Base-by-base conservation (phyloP, 2,113 vertebrate genomes). In the Semnornis frantzii region DNA sequence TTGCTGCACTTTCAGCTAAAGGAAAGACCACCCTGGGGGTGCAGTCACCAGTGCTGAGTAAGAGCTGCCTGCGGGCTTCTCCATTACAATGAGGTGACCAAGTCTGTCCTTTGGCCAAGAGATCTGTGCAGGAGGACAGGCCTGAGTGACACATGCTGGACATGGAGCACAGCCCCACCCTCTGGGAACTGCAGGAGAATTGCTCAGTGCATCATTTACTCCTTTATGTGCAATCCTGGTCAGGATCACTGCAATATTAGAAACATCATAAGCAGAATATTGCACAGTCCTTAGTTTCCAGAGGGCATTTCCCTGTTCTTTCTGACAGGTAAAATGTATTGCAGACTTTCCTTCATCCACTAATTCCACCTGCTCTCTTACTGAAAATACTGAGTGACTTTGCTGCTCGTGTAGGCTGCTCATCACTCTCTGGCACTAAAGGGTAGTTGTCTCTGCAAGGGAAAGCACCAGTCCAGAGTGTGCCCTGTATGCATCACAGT, bases 331-430 rank as follows among this genome's bases (percentile, higher is more conserved):
- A 24, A 77, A 60, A 85, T 88, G 63, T 81, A 68, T 88, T 85
- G 37, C 57, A 31, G 57, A 1, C 8, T 83, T 27, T 85, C 30
- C 46, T 72, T 85, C 65, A 57, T 81, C 77, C n/a, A 39, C 66
- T 84, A 81, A 93, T 93, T 84, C 83, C 86, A 69, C 81, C 86
- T 82, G 88, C 83, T 90, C 42, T 83, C 66, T 69, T 88, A 37
- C 86, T 86, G 81, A 89, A 93, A 94, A 92, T 94, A 70, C 71
- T 79, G 66, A 78, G 69, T 94, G 89, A 88, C 89, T 95, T 30
- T 75, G 52, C 73, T 86, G 88, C 31, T 58, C 92, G 54, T 94
- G 86, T 90, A 78, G 92, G 81, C 86, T 90, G 77, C 84, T 81
- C 62, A 57, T 85, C 80, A 30, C 58, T 92, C 54, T 86, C 34